Percentiles rank a stretch among this genome's conserved stretches.
These are phyloP conservation scores for Rhingia campestris DNA, from an alignment of 2,888 invertebrate species.

Conservation along the genomic window DNA sequence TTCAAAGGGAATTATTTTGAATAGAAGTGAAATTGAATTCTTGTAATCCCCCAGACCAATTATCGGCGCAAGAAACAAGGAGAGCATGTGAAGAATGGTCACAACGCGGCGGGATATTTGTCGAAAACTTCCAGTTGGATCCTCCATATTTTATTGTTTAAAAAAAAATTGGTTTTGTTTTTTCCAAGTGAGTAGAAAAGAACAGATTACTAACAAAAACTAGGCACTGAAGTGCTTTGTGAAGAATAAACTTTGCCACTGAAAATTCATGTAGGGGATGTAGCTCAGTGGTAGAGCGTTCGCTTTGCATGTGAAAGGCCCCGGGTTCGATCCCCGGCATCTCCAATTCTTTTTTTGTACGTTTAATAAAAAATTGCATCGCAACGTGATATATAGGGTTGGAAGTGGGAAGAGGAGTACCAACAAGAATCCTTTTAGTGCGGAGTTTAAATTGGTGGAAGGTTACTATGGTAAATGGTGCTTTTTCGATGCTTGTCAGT, in stretches of 20 bases:
- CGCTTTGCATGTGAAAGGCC: constrained; percentile 80
- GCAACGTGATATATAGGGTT: too few species aligned
- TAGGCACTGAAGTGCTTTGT: neutral
- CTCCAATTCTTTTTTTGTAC: constrained; percentile 74
- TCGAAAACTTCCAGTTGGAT: neutral
- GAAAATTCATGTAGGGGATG: constrained; percentile 74
- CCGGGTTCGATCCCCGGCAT: constrained; percentile 80
- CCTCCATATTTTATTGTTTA: neutral
- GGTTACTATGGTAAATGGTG: too few species aligned
- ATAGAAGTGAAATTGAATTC: constrained; percentile 65
- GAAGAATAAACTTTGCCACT: neutral
- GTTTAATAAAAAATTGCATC: neutral
- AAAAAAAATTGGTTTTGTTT: too few species aligned
- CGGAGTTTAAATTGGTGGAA: too few species aligned
- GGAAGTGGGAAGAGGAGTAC: too few species aligned
- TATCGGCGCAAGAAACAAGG: constrained; percentile 43
- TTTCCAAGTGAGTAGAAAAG: too few species aligned
- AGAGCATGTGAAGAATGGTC: constrained; percentile 28
- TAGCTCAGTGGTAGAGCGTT: constrained; percentile 81
- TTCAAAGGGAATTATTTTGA: constrained; percentile 52
- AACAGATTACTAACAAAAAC: too few species aligned
- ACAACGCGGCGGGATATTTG: neutral
- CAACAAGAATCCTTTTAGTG: too few species aligned
- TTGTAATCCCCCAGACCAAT: constrained; percentile 64
- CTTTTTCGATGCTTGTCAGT: too few species aligned